Evolutionary conservation across 2,113 vertebrate species (phyloP), one percentile per base, ranked within the genome.

Genomic region (Cyphomyrus discorhynchus): DNA sequence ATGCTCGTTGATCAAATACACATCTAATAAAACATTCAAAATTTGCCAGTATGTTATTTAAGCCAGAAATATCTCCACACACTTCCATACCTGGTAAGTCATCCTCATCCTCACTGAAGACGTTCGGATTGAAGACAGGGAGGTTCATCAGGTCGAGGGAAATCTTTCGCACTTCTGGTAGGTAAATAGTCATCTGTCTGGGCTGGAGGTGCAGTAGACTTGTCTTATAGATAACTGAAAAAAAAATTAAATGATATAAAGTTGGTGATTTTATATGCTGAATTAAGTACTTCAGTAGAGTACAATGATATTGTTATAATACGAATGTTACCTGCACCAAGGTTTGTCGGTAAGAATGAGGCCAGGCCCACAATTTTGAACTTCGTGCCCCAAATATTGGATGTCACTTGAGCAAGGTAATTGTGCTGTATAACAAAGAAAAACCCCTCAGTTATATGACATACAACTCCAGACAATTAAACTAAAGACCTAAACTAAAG

Each of bases 331-430:
- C 98, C 98, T 97, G 98, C 98, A 92, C 98, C 98, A n/a, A 99
- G 97, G 94, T 98, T 99, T 91, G 97, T 96, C 90, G 98, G 98
- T 91, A 99, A 97, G 94, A 99, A 99, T 87, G 98, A 96, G 90
- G 98, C 98, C 94, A 99, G 97, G 90, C 98, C 98, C 85, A 99
- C 98, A 87, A 99, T 99, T 96, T 99, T 99, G 95, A 99, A 99
- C 95, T 99, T 99, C 90, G 98, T 99, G 92, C 98, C 98, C 98
- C 98, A 99, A 92, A 99, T 99, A 93, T 99, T 99, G 91, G 98
- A 99, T 35, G 98, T 99, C 93, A 99, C 98, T 95, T 99, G 98
- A 97, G 98, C 98, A 92, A 99, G 98, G 93, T 99, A 99, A 95
- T 97, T 99, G 96, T 99, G 98, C 98, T 99, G 95, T 89, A 89